phyloP scores from a whole-genome alignment of 1,140 invertebrate species.

The Aphelenchoides besseyi region DNA sequence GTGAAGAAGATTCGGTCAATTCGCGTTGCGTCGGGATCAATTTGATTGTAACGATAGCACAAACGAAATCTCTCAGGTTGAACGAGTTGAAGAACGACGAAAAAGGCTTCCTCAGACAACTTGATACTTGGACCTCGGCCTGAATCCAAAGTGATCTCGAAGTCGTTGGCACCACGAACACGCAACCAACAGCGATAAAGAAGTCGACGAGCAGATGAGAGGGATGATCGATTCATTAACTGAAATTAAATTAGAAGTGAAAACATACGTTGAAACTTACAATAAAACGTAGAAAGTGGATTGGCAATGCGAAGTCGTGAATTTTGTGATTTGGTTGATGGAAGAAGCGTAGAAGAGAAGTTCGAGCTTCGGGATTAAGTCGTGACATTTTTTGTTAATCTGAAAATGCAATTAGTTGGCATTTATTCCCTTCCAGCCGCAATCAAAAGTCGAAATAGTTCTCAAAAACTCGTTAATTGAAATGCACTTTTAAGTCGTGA shows the following conservation, averaged over 20 bases:
- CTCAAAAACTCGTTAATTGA: not conserved
- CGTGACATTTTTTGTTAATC: not conserved
- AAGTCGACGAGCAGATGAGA: not conserved
- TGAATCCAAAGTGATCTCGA: not conserved
- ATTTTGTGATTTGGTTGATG: not conserved
- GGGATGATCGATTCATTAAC: not conserved
- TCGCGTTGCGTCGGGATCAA: not conserved
- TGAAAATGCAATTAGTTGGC: not conserved
- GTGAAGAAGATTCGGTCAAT: not conserved
- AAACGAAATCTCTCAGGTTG: not conserved
- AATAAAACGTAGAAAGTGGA: not conserved
- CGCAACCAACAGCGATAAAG: not conserved
- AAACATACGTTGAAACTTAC: no score
- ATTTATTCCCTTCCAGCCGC: not conserved
- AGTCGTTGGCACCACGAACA: not conserved
- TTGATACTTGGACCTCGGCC: not conserved
- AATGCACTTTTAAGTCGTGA: not conserved
- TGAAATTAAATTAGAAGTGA: not conserved
- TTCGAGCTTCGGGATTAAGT: not conserved
- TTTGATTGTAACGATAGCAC: not conserved
- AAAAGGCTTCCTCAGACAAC: not conserved
- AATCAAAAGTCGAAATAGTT: not conserved
- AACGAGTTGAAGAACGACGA: not conserved
- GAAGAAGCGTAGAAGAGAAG: not conserved
- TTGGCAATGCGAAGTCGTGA: not conserved